Conservation (phyloP, 1,140 invertebrate species). For the Lerema accius region DNA sequence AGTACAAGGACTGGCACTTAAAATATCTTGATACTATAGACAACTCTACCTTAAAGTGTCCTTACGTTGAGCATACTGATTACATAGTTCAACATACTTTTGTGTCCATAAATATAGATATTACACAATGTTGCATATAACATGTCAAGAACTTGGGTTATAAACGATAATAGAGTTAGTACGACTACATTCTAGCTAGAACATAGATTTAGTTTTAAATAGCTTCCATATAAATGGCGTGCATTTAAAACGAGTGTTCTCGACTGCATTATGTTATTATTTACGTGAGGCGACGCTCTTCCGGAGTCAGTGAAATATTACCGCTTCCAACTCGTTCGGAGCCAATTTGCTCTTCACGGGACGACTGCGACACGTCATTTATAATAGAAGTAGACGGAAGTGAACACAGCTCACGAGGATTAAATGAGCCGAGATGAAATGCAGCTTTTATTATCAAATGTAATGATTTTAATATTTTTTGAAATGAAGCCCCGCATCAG, state of each 20-base stretch:
- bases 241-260: slow-evolving; percentile 24
- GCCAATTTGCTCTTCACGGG: not conserved
- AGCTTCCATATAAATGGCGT: slow-evolving; percentile 13
- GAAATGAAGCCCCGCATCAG: no score
- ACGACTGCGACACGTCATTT: slow-evolving; percentile 1
- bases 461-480: no score
- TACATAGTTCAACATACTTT: no score
- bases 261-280: slow-evolving; percentile 29
- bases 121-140: no score
- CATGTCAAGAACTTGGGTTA: no score
- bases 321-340: not conserved
- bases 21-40: no score
- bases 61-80: no score
- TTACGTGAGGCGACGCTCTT: slow-evolving; percentile 26
- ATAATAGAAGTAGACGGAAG: not conserved
- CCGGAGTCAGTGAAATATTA: slow-evolving; percentile 29
- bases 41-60: no score
- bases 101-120: no score
- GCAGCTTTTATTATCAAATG: no score
- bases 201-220: not conserved
- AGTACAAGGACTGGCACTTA: no score
- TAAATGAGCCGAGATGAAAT: no score
- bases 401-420: not conserved
- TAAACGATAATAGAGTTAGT: not conserved
- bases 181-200: not conserved